A percentile compares a stretch with the other conserved stretches of the same genome.
phyloP scores from a whole-genome alignment of 2,113 vertebrate genomes.

The Spea bombifrons region DNA sequence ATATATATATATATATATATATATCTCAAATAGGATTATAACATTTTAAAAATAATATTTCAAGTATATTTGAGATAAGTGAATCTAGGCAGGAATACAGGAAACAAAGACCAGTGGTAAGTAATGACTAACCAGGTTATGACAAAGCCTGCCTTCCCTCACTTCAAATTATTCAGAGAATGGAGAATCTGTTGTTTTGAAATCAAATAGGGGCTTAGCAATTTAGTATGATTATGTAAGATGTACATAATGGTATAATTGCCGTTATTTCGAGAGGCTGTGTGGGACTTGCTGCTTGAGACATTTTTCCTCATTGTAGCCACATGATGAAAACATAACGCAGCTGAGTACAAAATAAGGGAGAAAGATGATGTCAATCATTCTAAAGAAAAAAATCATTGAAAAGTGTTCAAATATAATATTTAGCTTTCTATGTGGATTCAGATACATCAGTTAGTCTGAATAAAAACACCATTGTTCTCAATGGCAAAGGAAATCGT shows the following conservation, averaged over 20 bases:
- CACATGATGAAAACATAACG: slow-evolving; percentile 47
- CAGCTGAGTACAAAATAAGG: slow-evolving; percentile 38
- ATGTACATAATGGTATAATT: slow-evolving; percentile 48
- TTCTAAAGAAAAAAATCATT: slow-evolving; percentile 38
- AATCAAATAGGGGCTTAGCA: slow-evolving; percentile 47
- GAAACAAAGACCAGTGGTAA: slow-evolving; percentile 10
- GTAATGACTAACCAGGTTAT: slow-evolving; percentile 19
- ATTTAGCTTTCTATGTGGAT: slow-evolving; percentile 28
- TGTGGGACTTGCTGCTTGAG: slow-evolving; percentile 42
- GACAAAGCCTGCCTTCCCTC: slow-evolving; percentile 31
- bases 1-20: not conserved
- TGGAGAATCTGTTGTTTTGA: slow-evolving; percentile 43
- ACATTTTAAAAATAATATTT: too few relatives aligned
- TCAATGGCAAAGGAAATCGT: not conserved
- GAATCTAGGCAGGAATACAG: too few relatives aligned
- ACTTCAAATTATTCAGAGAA: slow-evolving; percentile 35
- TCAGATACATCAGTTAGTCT: not conserved
- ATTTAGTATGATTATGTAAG: slow-evolving; percentile 49
- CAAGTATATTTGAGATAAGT: too few relatives aligned
- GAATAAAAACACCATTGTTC: slow-evolving; percentile 36
- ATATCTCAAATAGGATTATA: not conserved
- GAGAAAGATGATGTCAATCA: slow-evolving; percentile 39
- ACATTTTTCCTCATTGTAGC: slow-evolving; percentile 44
- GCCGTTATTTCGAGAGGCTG: slow-evolving; percentile 43
- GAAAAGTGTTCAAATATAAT: slow-evolving; percentile 37